Evolutionary conservation across 2,113 vertebrate species (phyloP), one percentile per base, ranked within the genome.

Genomic region (Zingel zingel): DNA sequence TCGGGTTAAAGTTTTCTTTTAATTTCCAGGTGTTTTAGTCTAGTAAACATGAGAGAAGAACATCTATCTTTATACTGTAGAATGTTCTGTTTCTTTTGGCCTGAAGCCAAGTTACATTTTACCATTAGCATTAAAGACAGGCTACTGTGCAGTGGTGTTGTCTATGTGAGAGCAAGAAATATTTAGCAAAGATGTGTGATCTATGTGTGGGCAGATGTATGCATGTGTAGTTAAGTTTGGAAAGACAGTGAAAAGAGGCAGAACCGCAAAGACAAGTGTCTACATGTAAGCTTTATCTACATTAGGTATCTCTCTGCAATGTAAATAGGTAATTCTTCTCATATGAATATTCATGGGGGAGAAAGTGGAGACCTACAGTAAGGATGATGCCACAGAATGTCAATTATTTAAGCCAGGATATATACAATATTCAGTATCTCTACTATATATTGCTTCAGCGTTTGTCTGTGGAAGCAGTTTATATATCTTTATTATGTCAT

Each of bases 401-500:
- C 36, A 48, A 9, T 53, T 68, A 2, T 65, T 23, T 61, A 14
- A 47, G n/a, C 50, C 47, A 68, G 15, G 2, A 36, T 39, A 25
- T 23, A 18, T 36, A 58, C 1, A 76, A 6, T 56, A 58, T 36
- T 2, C 27, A 27, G 27, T 27, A 61, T 56, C 15, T 19, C 12
- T 53, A n/a, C 21, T 16, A 11, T 48, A 21, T 64, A 56, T 67
- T 54, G 33, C 73, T 47, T 45, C 4, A 0, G 61, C 36, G 3
- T 73, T 43, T 61, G 19, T 45, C 47, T 64, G 9, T n/a, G 10
- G 50, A 61, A 63, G 14, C 19, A 58, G 50, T 70, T 80, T 65
- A 58, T 78, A 30, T 33, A 51, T 67, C 39, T 70, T 48, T 69
- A 59, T 83, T 72, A 67, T 64, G n/a, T 36, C 51, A 76, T 76